Base-by-base conservation (phyloP, 1,140 invertebrate species). In the Sminthurinus signatus region DNA sequence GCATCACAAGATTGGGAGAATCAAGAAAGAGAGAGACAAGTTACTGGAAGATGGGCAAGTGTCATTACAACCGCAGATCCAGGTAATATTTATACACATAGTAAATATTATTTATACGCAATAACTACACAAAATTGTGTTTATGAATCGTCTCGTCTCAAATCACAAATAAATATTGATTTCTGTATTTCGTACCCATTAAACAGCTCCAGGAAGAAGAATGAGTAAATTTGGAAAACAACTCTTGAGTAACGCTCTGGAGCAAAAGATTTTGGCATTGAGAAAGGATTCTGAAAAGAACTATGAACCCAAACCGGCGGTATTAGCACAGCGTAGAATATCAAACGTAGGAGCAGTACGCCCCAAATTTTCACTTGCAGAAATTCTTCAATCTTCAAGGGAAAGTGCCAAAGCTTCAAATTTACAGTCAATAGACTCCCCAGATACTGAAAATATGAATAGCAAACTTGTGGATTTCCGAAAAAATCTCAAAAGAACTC, bases 1-100 rank as follows among this genome's bases (percentile, higher is more conserved):
- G 68, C 67, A 32, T 66, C 69, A 4, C 75, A 75, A 65, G 70
- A 68, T 15, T 67, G 64, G 54, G 63, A 64, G 8, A 75, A 75
- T 42, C 54, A 72, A 39, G 72, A 73, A 61, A 31, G 72, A n/a
- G 71, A 73, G 50, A 65, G 60, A 2, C 28, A 63, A 19, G 58
- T 74, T 5, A 57, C 74, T 15, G 56, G 67, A 15, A 65, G 72
- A 51, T 74, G 73, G 73, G 63, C 70, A 48, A 65, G 65, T n/a
- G 73, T 70, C 19, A 68, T 72, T 32, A 57, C 8, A 3, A 39
- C n/a, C 4, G 17, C 25, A 8, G 46, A 36, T 60, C 3, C 3
- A 25, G 25, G 10, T n/a, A n/a, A n/a, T n/a, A n/a, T n/a, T n/a
- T n/a, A n/a, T n/a, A n/a, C n/a, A n/a, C n/a, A n/a, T n/a, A n/a